Base-by-base conservation (phyloP, 2,113 vertebrate genomes). In the Regulus satrapa region DNA sequence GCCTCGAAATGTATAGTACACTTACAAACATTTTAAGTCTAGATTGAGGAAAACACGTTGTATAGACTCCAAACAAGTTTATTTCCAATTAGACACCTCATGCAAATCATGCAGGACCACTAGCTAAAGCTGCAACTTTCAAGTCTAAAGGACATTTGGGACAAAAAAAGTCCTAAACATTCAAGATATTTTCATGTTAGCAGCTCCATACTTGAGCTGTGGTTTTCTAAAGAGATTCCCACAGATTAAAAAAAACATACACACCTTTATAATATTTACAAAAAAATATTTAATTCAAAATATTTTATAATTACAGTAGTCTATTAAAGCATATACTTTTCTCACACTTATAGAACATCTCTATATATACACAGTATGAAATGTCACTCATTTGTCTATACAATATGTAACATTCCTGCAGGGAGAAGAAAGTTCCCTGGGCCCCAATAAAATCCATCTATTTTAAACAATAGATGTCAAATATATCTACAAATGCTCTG, bases 241-340 rank as follows among this genome's bases (percentile, higher is more conserved):
- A 97, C 95, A 96, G 97, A 97, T 97, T 32, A 96, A 98, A 98
- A 97, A 97, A 98, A 98, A 90, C 96, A 97, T 96, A 97, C 97
- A 98, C 98, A 97, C 97, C 91, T 97, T 94, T 98, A 98, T 98
- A 98, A 98, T 99, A 99, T 99, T 99, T 99, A 99, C 99, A 99
- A 99, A 99, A 99, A 98, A 98, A 98, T 97, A 98, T 99, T 99
- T 99, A 98, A 99, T 99, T 99, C 99, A 99, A 99, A 99, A 99
- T 99, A 99, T 99, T 98, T 99, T 99, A 99, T 99, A 99, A 99
- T 99, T 99, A 99, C 99, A 99, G 98, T 99, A 98, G 98, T 99
- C 99, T 99, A 99, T 99, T 99, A 99, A 98, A 99, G 99, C 98
- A 99, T 99, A 99, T 99, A 99, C 98, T 99, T 98, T 98, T 99